Conservation (phyloP, 2,797 vertebrate species). For the Euthynnus affinis region DNA sequence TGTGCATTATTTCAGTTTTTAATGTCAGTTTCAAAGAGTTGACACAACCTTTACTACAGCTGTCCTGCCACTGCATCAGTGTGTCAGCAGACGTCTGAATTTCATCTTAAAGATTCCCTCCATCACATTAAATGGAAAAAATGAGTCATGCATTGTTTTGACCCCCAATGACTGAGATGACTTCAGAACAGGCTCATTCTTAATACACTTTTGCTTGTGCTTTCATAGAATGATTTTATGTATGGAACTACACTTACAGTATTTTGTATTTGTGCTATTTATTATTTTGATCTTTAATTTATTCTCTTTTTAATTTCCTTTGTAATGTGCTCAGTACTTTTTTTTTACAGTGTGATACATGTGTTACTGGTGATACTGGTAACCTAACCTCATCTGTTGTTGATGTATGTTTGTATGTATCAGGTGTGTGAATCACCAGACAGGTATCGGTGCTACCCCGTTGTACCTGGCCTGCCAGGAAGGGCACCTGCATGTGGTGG, state of each 20-base stretch:
- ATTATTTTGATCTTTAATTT: background rate
- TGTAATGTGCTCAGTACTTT: too few species aligned
- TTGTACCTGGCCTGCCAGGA: conserved; percentile 92
- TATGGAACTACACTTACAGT: too few species aligned
- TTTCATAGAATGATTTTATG: too few species aligned
- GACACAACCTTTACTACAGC: too few species aligned
- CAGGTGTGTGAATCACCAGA: conserved; percentile 88
- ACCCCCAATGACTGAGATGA: background rate
- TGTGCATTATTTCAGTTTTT: too few species aligned
- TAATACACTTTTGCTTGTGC: too few species aligned
- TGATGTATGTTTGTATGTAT: background rate
- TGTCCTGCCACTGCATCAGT: too few species aligned
- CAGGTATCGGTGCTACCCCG: conserved; percentile 83
- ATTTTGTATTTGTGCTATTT: too few species aligned
- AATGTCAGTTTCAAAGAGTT: too few species aligned
- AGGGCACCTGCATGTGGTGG: conserved; percentile 86
- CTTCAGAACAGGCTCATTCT: too few species aligned
- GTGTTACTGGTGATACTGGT: background rate
- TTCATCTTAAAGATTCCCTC: conserved; percentile 1
- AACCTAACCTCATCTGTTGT: background rate
- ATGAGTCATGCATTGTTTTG: background rate
- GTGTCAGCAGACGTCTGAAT: background rate
- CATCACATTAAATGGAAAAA: background rate
- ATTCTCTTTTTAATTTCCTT: too few species aligned
- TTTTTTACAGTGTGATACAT: too few species aligned